Evolutionary conservation across 2,797 vertebrate genomes (phyloP), one percentile per base, ranked within the genome.

Genomic region (Tachyglossus aculeatus): DNA sequence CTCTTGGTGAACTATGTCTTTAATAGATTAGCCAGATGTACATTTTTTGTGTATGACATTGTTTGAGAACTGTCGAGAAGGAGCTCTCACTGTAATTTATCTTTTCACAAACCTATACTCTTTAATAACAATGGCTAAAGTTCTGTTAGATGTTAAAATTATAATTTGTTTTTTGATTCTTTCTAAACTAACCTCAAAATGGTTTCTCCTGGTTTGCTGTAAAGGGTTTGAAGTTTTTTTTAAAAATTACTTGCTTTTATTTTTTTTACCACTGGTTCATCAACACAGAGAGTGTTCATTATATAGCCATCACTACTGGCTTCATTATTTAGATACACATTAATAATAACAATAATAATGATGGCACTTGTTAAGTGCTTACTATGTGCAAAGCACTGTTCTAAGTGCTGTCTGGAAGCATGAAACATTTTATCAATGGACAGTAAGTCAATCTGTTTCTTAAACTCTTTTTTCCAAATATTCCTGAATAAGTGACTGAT

Each of bases 101-200:
- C 37, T 64, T 67, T n/a, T 54, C 39, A 67, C 7, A 43, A 66
- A 27, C 67, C 56, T 56, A 77, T 34, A 67, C 44, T 21, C 57
- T 57, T n/a, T n/a, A n/a, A n/a, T n/a, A n/a, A n/a, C n/a, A n/a
- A n/a, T n/a, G n/a, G n/a, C n/a, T n/a, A n/a, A n/a, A n/a, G n/a
- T n/a, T n/a, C n/a, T n/a, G n/a, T n/a, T n/a, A n/a, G n/a, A n/a
- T n/a, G n/a, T n/a, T n/a, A n/a, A n/a, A n/a, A n/a, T n/a, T n/a
- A n/a, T n/a, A n/a, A n/a, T n/a, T n/a, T n/a, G n/a, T n/a, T n/a
- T n/a, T n/a, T n/a, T n/a, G n/a, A n/a, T n/a, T n/a, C n/a, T n/a
- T n/a, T n/a, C n/a, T n/a, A n/a, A n/a, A n/a, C n/a, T n/a, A n/a
- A n/a, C n/a, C n/a, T n/a, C n/a, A n/a, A n/a, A n/a, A n/a, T n/a